Evolutionary conservation across 2,113 vertebrate species (phyloP).

Genomic region (Hyperoodon ampullatus): DNA sequence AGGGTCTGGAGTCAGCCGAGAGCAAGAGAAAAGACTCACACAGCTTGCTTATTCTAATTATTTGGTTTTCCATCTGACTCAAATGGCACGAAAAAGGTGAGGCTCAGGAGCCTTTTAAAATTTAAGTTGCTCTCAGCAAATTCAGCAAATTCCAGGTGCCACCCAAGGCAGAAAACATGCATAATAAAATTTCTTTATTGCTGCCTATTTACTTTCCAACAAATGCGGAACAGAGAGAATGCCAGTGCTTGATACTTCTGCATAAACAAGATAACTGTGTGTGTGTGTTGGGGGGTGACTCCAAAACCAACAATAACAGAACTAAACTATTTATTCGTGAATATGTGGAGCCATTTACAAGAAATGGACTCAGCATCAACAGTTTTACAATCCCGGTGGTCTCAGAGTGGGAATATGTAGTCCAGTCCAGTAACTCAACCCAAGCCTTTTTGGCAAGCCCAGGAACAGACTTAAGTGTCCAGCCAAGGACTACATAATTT

Average conservation of each 20-base stretch:
- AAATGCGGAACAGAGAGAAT: constrained; percentile 51
- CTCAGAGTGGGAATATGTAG: constrained; percentile 43
- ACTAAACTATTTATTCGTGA: constrained; percentile 40
- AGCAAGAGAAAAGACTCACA: not conserved
- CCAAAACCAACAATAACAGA: constrained; percentile 41
- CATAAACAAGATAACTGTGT: not conserved
- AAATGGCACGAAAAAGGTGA: constrained; percentile 49
- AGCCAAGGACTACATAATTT: constrained; percentile 68
- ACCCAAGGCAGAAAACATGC: constrained; percentile 57
- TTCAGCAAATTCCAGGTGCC: constrained; percentile 68
- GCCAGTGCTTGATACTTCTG: not conserved
- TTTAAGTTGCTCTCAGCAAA: constrained; percentile 58
- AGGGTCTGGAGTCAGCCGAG: not conserved
- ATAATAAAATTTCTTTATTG: constrained; percentile 54
- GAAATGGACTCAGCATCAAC: constrained; percentile 50
- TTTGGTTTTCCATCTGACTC: constrained; percentile 63
- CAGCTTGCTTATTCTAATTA: constrained; percentile 29
- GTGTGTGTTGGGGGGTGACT: not conserved
- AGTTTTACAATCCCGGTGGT: constrained; percentile 69
- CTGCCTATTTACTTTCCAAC: constrained; percentile 35
- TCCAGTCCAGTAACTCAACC: constrained; percentile 56
- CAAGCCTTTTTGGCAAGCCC: constrained; percentile 64
- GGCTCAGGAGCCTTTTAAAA: constrained; percentile 63
- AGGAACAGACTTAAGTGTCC: constrained; percentile 46
- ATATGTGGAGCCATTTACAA: constrained; percentile 56